phyloP scores from a whole-genome alignment of 2,113 vertebrate species.

The Sula dactylatra region DNA sequence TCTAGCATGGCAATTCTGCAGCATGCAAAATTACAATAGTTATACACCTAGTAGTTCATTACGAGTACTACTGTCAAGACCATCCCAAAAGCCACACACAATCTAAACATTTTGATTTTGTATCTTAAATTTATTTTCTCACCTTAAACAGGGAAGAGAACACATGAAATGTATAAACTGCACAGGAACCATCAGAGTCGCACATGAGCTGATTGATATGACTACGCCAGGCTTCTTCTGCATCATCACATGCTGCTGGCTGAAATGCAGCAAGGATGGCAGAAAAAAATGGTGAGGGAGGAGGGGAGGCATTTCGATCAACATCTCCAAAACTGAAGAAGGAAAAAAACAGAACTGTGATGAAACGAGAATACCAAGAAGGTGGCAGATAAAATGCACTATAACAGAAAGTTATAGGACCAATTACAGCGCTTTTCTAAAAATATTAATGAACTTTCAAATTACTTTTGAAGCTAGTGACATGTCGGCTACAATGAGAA shows the following conservation, averaged over 20 bases:
- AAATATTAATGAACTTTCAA: neutral
- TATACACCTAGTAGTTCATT: neutral
- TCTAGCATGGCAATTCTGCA: neutral
- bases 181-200: slow-evolving; percentile 92
- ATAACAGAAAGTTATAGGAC: neutral
- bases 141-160: slow-evolving; percentile 98
- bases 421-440: neutral
- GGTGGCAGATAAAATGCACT: neutral
- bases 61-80: neutral
- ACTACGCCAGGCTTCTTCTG: slow-evolving; percentile 90
- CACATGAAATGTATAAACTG: slow-evolving; percentile 97
- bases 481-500: neutral
- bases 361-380: neutral
- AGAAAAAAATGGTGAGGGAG: slow-evolving; percentile 93
- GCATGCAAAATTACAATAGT: neutral
- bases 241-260: slow-evolving; percentile 83
- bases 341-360: neutral
- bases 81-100: neutral
- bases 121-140: neutral
- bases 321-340: slow-evolving; percentile 81
- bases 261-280: slow-evolving; percentile 96
- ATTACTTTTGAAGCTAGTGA: neutral
- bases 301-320: slow-evolving; percentile 84
- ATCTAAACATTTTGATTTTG: neutral
- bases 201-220: slow-evolving; percentile 95